Evolutionary conservation across 1,140 invertebrate species (phyloP).

Genomic region (Trichomalopsis sarcophagae): DNA sequence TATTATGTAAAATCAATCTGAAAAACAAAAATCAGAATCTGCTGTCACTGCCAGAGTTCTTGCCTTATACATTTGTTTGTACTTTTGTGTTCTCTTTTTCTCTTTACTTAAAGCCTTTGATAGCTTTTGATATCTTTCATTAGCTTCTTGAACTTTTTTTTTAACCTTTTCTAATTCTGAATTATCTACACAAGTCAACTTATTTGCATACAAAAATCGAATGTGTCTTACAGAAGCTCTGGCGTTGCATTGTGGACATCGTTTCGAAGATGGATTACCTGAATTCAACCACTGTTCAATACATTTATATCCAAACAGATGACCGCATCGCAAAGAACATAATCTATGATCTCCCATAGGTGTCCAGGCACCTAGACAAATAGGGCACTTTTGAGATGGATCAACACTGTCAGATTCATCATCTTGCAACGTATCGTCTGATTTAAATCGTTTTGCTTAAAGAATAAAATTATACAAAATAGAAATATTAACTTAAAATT

Average conservation of each 20-base stretch:
- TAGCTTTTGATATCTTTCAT: neutral
- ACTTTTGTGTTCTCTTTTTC: slow-evolving; percentile 32
- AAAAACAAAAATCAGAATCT: slow-evolving; percentile 19
- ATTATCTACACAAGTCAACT: slow-evolving; percentile 79
- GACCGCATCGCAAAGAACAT: slow-evolving; percentile 90
- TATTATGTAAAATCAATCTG: neutral
- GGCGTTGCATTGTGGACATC: slow-evolving; percentile 93
- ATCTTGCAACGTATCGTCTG: neutral
- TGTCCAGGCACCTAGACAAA: slow-evolving; percentile 91
- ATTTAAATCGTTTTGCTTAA: slow-evolving; percentile 9
- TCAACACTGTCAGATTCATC: slow-evolving; percentile 70
- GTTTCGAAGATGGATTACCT: slow-evolving; percentile 53
- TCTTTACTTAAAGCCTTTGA: slow-evolving; percentile 26
- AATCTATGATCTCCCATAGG: slow-evolving; percentile 89
- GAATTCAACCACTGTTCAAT: slow-evolving; percentile 85
- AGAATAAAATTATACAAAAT: too few species aligned
- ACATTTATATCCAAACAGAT: slow-evolving; percentile 91
- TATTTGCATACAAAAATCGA: slow-evolving; percentile 82
- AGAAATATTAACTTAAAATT: neutral
- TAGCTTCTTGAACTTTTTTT: neutral
- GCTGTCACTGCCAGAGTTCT: neutral
- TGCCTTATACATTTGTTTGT: slow-evolving; percentile 37
- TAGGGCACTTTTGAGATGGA: slow-evolving; percentile 85
- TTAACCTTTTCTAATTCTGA: slow-evolving; percentile 75
- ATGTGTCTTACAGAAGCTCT: slow-evolving; percentile 85